Evolutionary conservation across 2,113 vertebrate genomes (phyloP), one percentile per base, ranked within the genome.

Genomic region (Phyllostomus hastatus): DNA sequence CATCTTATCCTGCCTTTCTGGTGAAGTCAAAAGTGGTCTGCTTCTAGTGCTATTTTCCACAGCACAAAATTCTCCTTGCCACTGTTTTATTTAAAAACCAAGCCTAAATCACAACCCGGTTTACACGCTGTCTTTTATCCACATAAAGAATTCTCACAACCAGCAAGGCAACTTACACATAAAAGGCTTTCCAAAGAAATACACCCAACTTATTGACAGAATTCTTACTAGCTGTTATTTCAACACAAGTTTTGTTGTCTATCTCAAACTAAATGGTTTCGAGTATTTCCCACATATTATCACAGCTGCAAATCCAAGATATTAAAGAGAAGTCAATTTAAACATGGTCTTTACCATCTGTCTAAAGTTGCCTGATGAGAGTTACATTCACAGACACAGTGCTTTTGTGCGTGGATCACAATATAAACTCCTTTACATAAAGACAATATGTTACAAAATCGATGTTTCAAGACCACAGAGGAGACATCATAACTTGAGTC

Each of bases 401-500:
- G 15, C 16, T 84, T 95, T 26, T 95, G 26, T 87, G 35, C 95
- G 61, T 96, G 82, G 64, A 67, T 92, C 69, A 72, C 64, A 93
- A 66, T 79, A 84, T 75, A 90, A 97, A 93, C 38, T 9, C 14
- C 76, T 96, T 90, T 91, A 52, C 96, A 46, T 48, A 85, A 94
- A 43, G 24, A 69, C 78, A 78, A 17, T 88, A 79, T 76, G 5
- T 95, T 12, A 90, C 26, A 90, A 89, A 78, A 72, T 5, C 33
- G 54, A 41, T 83, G 54, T 96, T 91, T 96, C 81, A 95, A 94
- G 50, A 80, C 26, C 7, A n/a, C 6, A 79, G 22, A 94, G 81
- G 50, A 85, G 91, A 95, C 54, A 57, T 7, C 2, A 0, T 78
- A 73, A 43, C 16, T 88, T 16, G 52, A 82, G 59, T 99, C 97